phyloP scores from a whole-genome alignment of 2,113 vertebrate genomes.

The Cygnus atratus region DNA sequence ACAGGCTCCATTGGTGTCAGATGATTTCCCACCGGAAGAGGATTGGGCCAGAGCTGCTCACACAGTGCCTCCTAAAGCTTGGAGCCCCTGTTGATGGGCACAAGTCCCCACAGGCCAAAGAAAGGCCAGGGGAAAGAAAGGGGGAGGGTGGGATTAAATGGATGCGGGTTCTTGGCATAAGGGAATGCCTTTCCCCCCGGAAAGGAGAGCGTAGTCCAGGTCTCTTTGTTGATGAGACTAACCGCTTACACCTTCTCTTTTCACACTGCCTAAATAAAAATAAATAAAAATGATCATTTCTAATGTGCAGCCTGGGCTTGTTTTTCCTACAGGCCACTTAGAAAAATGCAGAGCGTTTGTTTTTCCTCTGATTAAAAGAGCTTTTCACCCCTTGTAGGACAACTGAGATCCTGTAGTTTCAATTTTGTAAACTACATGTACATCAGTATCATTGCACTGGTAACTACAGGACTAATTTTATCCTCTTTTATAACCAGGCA shows the following conservation, averaged over 20 bases:
- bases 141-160: slow-evolving; percentile 37
- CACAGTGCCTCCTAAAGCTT: slow-evolving; percentile 40
- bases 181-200: slow-evolving; percentile 7
- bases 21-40: slow-evolving; percentile 63
- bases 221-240: slow-evolving; percentile 39
- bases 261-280: not conserved
- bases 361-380: slow-evolving; percentile 18
- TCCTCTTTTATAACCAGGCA: not conserved
- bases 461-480: not conserved
- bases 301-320: not conserved
- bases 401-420: slow-evolving; percentile 11
- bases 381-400: not conserved
- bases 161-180: not conserved
- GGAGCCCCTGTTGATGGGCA: slow-evolving; percentile 38
- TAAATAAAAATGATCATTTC: not conserved
- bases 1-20: slow-evolving; percentile 68
- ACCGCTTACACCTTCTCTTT: not conserved
- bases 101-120: slow-evolving; percentile 12
- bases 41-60: slow-evolving; percentile 74
- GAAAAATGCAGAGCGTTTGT: not conserved
- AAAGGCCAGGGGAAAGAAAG: slow-evolving; percentile 21
- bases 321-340: not conserved
- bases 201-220: not conserved
- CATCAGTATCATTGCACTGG: not conserved
- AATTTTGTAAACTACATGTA: not conserved